Percentiles rank a stretch among this genome's conserved stretches.
Evolutionary conservation across 2,888 invertebrate genomes (phyloP).

Genomic region (Sesia bembeciformis): DNA sequence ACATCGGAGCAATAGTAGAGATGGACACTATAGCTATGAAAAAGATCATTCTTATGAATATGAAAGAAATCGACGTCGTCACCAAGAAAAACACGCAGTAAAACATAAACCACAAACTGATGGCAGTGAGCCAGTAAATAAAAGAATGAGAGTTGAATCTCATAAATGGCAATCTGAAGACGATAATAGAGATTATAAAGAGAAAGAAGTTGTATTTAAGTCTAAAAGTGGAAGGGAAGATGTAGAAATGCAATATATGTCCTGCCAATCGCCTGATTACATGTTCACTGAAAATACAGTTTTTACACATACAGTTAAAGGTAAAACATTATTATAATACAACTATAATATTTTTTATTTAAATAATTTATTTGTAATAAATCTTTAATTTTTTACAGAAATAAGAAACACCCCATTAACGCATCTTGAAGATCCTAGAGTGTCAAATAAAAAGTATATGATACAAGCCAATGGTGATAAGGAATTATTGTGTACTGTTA

Average conservation of each 20-base stretch:
- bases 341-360: too few relatives aligned
- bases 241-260: conserved; percentile 14
- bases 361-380: background rate
- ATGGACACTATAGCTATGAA: conserved; percentile 17
- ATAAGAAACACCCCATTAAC: conserved; percentile 31
- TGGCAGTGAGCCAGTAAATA: conserved; percentile 32
- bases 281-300: conserved; percentile 11
- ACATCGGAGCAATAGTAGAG: conserved; percentile 18
- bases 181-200: conserved; percentile 9
- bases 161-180: conserved; percentile 13
- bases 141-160: conserved; percentile 30
- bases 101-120: conserved; percentile 33
- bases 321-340: conserved; percentile 15
- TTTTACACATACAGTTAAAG: conserved; percentile 26
- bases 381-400: conserved; percentile 32
- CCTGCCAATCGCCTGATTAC: conserved; percentile 55
- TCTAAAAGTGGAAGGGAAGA: background rate
- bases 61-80: conserved; percentile 15
- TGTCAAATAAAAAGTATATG: conserved; percentile 37
- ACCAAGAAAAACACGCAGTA: conserved; percentile 18
- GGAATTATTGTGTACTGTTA: conserved; percentile 22
- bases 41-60: conserved; percentile 18
- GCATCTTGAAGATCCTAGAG: conserved; percentile 46
- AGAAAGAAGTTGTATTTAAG: background rate
- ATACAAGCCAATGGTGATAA: conserved; percentile 25